Base-by-base conservation (phyloP, 2,113 vertebrate genomes). In the Sula dactylatra region DNA sequence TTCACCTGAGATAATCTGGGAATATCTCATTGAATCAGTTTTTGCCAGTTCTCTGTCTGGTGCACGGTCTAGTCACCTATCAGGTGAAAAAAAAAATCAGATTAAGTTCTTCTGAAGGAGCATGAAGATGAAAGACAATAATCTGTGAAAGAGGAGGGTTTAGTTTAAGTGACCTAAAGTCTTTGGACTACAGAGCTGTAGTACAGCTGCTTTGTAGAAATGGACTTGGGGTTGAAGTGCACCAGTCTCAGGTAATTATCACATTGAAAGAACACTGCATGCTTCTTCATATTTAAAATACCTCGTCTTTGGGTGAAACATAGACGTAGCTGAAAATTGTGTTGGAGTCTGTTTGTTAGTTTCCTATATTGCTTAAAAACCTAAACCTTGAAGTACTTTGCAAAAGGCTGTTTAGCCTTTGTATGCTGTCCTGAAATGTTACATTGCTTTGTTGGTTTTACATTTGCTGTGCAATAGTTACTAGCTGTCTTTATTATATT, bases 251-350 rank as follows among this genome's bases (percentile, higher is more conserved):
- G 16, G 16, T 24, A 42, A n/a, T 55, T 14, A 14, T 3, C 9
- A 0, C 24, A 9, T 31, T 32, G 47, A 73, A 58, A 45, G 22
- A 93, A 44, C 14, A 4, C 11, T 16, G 4, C 1, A 0, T n/a
- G 14, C 77, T 59, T 31, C 17, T 74, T 81, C 3, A 1, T 42
- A 4, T 45, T 80, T 40, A 26, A 58, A 42, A 4, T 27, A 4
- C 3, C 19, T 85, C 0, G 0, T 40, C 8, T 64, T 54, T 42
- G 11, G 4, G 36, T 49, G 61, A 44, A 36, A 25, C 2, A 0
- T 3, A 40, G 21, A 9, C 11, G 32, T 26, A 32, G 11, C 20
- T 77, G 47, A 52, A 74, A 79, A 59, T 42, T 3, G 8, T 24
- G 7, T 34, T 77, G n/a, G 36, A 58, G 14, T 73, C 31, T 49